Percentiles rank a stretch among this genome's conserved stretches.
Conservation (phyloP, 2,888 invertebrate genomes). For the Seira sanloemensis region DNA sequence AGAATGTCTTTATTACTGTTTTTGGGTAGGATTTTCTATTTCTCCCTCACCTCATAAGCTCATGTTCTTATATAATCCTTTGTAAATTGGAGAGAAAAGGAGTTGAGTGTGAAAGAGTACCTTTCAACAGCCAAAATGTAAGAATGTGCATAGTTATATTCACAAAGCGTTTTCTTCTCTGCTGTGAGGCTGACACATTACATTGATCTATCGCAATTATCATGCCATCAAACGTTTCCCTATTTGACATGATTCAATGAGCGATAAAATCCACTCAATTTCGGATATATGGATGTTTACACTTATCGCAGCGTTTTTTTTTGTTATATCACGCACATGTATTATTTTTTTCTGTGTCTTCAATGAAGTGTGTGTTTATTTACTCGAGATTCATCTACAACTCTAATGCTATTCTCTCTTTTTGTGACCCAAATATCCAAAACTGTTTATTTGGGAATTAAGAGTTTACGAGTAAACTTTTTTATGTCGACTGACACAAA, state of each 20-base stretch:
- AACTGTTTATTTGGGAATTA: too few relatives aligned
- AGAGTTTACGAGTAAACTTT: neutral
- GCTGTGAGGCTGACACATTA: neutral
- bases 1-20: too few relatives aligned
- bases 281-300: too few relatives aligned
- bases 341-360: neutral
- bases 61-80: too few relatives aligned
- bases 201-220: constrained; percentile 4
- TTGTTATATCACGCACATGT: neutral
- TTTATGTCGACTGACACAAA: neutral
- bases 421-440: neutral
- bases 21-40: too few relatives aligned
- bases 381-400: neutral
- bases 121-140: too few relatives aligned
- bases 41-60: too few relatives aligned
- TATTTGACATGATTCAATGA: neutral
- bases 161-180: too few relatives aligned
- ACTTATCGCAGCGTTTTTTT: too few relatives aligned
- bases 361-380: constrained; percentile 4
- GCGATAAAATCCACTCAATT: neutral
- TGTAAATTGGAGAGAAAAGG: too few relatives aligned
- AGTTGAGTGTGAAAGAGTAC: too few relatives aligned
- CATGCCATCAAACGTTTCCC: neutral
- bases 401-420: neutral
- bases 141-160: too few relatives aligned